Conservation (phyloP, 2,888 invertebrate genomes). For the Cosmopolites sordidus region DNA sequence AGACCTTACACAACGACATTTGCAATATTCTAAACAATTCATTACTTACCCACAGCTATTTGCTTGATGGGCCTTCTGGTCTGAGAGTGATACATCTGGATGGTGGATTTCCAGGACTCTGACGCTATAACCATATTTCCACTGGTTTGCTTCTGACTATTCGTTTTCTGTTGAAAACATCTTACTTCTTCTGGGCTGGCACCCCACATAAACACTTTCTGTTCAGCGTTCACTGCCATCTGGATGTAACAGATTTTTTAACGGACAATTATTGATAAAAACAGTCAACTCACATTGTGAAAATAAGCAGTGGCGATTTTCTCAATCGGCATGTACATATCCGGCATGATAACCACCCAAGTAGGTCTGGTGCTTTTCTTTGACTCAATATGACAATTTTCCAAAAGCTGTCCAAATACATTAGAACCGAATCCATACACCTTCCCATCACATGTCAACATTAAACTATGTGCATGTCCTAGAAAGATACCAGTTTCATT, state of each 20-base stretch:
- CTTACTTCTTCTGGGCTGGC: slow-evolving; percentile 71
- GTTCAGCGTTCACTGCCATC: slow-evolving; percentile 63
- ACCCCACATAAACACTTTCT: slow-evolving; percentile 71
- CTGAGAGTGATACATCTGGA: slow-evolving; percentile 43
- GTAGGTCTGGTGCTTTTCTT: slow-evolving; percentile 61
- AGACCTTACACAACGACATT: no score
- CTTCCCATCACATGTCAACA: slow-evolving; percentile 63
- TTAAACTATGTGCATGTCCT: slow-evolving; percentile 70
- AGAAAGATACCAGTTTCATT: slow-evolving; percentile 46
- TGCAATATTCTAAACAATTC: no score
- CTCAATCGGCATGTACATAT: slow-evolving; percentile 48
- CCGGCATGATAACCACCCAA: slow-evolving; percentile 51
- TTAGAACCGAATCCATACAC: slow-evolving; percentile 69
- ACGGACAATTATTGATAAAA: not conserved
- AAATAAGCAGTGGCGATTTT: slow-evolving; percentile 67
- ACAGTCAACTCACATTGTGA: slow-evolving; percentile 63
- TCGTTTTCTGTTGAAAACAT: slow-evolving; percentile 52
- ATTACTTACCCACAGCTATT: slow-evolving; percentile 24
- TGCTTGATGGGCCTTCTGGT: slow-evolving; percentile 37
- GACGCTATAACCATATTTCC: slow-evolving; percentile 24
- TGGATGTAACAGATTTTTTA: slow-evolving; percentile 40
- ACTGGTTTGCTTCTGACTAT: slow-evolving; percentile 34
- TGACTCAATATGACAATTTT: slow-evolving; percentile 47
- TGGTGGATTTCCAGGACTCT: slow-evolving; percentile 43
- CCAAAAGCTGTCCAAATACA: slow-evolving; percentile 77